These are phyloP conservation scores for Caenorhabditis sp. DNA, from an alignment of 2,888 invertebrate species.

Conservation along the genomic window DNA sequence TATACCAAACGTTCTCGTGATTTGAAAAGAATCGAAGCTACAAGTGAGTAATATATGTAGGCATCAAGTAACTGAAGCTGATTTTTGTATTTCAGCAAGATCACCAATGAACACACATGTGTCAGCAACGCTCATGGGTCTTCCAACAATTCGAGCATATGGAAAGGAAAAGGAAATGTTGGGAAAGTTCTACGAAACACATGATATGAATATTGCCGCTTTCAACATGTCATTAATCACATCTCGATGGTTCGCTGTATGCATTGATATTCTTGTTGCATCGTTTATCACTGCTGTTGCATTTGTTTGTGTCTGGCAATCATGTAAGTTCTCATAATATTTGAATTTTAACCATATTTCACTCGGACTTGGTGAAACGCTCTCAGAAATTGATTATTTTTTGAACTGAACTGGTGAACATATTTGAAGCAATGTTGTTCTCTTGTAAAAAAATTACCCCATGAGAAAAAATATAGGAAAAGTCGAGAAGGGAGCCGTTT, in stretches of 20 bases:
- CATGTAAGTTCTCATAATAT: conserved; percentile 38
- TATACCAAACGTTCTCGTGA: conserved; percentile 84
- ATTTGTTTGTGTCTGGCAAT: conserved; percentile 79
- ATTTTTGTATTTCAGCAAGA: conserved; percentile 78
- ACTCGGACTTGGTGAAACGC: too few species aligned
- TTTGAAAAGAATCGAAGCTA: conserved; percentile 77
- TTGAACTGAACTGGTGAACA: too few species aligned
- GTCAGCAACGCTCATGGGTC: conserved; percentile 86
- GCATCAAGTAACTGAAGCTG: background rate
- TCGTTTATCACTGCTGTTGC: conserved; percentile 86
- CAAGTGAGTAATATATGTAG: conserved; percentile 67
- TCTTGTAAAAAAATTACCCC: too few species aligned
- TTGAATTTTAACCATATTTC: too few species aligned
- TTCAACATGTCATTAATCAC: conserved; percentile 90
- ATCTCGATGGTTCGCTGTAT: conserved; percentile 90
- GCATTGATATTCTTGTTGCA: conserved; percentile 87
- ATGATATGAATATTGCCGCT: conserved; percentile 84
- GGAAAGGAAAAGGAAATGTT: conserved; percentile 82
- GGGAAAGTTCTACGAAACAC: conserved; percentile 73
- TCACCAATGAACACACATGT: conserved; percentile 95
- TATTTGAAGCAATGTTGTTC: too few species aligned
- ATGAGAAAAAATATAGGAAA: too few species aligned
- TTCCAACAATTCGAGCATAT: conserved; percentile 89
- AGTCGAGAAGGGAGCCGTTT: too few species aligned
- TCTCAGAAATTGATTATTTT: too few species aligned